Evolutionary conservation across 2,797 vertebrate genomes (phyloP).

Genomic region (Bovichtus variegatus): DNA sequence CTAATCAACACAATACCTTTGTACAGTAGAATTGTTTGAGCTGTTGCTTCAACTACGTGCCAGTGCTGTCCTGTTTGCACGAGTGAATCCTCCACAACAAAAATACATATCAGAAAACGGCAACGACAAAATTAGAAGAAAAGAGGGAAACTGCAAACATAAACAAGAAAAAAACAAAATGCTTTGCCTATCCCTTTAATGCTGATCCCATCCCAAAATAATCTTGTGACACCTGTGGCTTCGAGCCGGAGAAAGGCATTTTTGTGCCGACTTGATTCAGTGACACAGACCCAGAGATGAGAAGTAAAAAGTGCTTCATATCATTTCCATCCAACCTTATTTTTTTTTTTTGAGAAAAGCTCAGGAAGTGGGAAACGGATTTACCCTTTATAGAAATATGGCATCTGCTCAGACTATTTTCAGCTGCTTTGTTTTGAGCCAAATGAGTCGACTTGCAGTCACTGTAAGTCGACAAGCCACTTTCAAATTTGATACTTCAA

Average conservation of each 20-base stretch:
- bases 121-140: background rate
- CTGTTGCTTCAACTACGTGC: conserved; percentile 33
- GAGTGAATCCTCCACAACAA: background rate
- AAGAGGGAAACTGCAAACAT: background rate
- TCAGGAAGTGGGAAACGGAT: conserved; percentile 66
- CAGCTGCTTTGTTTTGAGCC: conserved; percentile 24
- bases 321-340: conserved; percentile 17
- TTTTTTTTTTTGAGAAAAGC: conserved; percentile 52
- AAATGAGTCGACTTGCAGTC: conserved; percentile 10
- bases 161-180: conserved; percentile 1
- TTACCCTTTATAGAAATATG: conserved; percentile 10
- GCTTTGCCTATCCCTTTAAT: conserved; percentile 8
- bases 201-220: background rate
- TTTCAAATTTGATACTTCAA: conserved; percentile 17
- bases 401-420: background rate
- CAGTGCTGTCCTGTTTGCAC: conserved; percentile 7
- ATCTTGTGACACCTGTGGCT: conserved; percentile 3
- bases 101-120: too few relatives aligned
- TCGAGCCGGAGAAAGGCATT: background rate
- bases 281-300: background rate
- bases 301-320: background rate
- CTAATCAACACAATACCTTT: background rate
- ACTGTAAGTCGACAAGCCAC: background rate
- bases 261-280: background rate
- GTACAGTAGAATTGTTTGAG: conserved; percentile 10